Evolutionary conservation across 2,113 vertebrate species (phyloP), one percentile per base, ranked within the genome.

Genomic region (Cottus gobio): DNA sequence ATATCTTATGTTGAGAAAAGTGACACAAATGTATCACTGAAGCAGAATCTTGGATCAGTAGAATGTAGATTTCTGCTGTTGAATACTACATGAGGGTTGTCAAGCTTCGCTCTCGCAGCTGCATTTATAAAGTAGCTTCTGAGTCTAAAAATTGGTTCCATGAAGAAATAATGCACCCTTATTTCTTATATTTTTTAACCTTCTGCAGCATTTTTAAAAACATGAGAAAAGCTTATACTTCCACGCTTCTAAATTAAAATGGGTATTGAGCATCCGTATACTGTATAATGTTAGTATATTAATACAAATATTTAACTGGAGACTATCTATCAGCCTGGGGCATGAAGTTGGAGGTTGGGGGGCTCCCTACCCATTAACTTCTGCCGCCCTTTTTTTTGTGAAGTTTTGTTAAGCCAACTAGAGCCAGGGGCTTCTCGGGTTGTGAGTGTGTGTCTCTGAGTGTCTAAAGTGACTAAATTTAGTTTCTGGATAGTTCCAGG

Each of bases 71-170:
- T 56, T 36, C n/a, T 65, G 20, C 46, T 56, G 31, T n/a, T 42
- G 39, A 58, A 77, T 60, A 52, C 13, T 63, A 63, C 46, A 64
- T 37, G 48, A 57, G 46, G 36, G 13, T 58, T 63, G 79, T 46
- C 48, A 37, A 50, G 46, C 12, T 24, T 57, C 24, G 12, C 34
- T 48, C 31, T 77, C 73, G 50, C 48, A 71, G 62, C 22, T 65
- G 13, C 39, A 65, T 76, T 70, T 48, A 48, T 48, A 76, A 63
- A 54, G 57, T 3, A 61, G 68, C 42, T 11, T n/a, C 54, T 22
- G 34, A 44, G 28, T 16, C 1, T 66, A 42, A 77, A 69, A 28
- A 28, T 28, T 3, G 6, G 16, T 15, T 52, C 28, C 5, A n/a
- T 61, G 68, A 61, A 26, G 36, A 26, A 81, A 68, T 52, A 60